Conservation (phyloP, 2,113 vertebrate species). For the Anoplopoma fimbria region DNA sequence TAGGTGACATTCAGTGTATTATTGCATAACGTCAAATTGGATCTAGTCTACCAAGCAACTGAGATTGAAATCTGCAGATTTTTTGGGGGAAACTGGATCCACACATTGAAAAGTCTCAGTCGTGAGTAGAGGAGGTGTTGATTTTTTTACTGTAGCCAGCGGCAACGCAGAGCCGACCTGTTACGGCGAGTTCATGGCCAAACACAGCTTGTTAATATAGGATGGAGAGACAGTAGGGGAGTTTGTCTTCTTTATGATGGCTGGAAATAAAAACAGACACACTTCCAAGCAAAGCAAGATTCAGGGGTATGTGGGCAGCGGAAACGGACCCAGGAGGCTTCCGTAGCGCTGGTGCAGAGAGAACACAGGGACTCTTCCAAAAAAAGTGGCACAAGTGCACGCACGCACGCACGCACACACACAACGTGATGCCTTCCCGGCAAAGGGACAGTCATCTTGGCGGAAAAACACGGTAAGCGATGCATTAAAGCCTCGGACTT, state of each 20-base stretch:
- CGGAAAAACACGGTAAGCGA: conserved; percentile 78
- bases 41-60: background rate
- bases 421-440: conserved; percentile 68
- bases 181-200: conserved; percentile 59
- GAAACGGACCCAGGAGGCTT: conserved; percentile 72
- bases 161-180: conserved; percentile 54
- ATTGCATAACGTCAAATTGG: background rate
- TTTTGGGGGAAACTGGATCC: conserved; percentile 66
- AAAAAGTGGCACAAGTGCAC: conserved; percentile 68
- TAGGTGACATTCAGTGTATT: background rate
- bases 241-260: conserved; percentile 73
- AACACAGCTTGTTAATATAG: conserved; percentile 69
- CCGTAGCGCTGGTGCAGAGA: conserved; percentile 70
- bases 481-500: conserved; percentile 69
- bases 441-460: conserved; percentile 71
- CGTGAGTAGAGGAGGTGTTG: conserved; percentile 67
- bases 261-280: conserved; percentile 73
- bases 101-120: conserved; percentile 66
- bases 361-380: conserved; percentile 73
- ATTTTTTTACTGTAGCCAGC: conserved; percentile 78
- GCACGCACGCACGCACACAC: conserved; percentile 54
- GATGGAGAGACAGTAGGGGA: conserved; percentile 67
- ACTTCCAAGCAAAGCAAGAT: conserved; percentile 77
- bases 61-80: conserved; percentile 6
- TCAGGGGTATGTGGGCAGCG: conserved; percentile 64